phyloP scores from a whole-genome alignment of 2,113 vertebrate genomes.

The Craseonycteris thonglongyai region DNA sequence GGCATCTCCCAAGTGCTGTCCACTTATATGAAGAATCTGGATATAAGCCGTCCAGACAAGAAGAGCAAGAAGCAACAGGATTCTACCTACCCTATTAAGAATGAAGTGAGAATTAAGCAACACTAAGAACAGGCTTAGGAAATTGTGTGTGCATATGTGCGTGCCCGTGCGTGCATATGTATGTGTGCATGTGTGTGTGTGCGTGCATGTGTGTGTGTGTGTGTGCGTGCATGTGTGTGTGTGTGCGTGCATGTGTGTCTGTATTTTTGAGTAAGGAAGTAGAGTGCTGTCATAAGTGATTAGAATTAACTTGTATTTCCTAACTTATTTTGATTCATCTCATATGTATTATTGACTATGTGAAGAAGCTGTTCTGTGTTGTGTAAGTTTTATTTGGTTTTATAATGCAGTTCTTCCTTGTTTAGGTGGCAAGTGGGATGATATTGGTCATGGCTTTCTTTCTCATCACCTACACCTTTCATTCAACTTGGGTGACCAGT shows the following conservation, averaged over 20 bases:
- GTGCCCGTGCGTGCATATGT: too few species aligned
- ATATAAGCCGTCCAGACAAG: conserved; percentile 95
- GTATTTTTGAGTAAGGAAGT: neutral
- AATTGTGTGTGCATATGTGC: neutral
- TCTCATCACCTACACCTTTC: conserved; percentile 98
- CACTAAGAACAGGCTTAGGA: neutral
- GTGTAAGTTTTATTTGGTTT: conserved; percentile 17
- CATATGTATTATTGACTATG: neutral
- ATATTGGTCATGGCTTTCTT: conserved; percentile 99
- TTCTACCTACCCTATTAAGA: conserved; percentile 97
- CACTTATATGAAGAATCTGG: conserved; percentile 99
- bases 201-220: neutral
- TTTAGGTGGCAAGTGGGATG: conserved; percentile 97
- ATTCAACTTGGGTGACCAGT: conserved; percentile 99
- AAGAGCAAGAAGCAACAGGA: conserved; percentile 97
- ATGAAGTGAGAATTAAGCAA: conserved; percentile 82
- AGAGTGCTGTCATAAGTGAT: neutral
- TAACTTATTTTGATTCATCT: neutral
- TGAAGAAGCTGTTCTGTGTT: neutral
- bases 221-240: rapidly evolving
- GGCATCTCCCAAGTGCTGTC: conserved; percentile 97
- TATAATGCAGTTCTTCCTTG: neutral
- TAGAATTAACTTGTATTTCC: neutral
- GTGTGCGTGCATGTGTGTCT: too few species aligned
- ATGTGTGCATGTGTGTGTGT: rapidly evolving